phyloP scores from a whole-genome alignment of 2,113 vertebrate genomes.

The Sorex fumeus region DNA sequence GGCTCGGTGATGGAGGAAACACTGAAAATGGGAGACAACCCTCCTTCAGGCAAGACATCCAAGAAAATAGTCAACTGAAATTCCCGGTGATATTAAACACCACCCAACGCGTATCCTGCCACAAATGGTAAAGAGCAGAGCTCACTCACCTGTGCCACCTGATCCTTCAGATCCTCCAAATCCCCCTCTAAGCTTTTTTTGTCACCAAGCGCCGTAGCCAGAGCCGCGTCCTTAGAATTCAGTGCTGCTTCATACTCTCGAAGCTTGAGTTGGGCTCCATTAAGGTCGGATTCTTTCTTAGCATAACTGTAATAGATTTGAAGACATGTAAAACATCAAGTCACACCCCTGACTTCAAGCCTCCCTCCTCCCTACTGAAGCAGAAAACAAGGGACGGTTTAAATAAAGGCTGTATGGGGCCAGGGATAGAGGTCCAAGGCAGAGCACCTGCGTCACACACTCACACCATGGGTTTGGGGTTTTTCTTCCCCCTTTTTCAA shows the following conservation, averaged over 20 bases:
- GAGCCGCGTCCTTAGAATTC: constrained; percentile 91
- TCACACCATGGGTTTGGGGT: too few relatives aligned
- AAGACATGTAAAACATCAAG: constrained; percentile 57
- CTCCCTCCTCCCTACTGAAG: not conserved
- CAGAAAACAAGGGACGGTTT: not conserved
- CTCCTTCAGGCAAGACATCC: not conserved
- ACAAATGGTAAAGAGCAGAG: too few relatives aligned
- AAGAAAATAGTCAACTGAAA: not conserved
- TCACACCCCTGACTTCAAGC: not conserved
- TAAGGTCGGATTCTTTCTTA: constrained; percentile 92
- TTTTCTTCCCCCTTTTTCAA: too few relatives aligned
- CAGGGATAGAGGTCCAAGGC: too few relatives aligned
- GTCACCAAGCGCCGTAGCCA: constrained; percentile 91
- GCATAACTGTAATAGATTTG: constrained; percentile 88
- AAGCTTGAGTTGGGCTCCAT: constrained; percentile 87
- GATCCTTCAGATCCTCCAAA: constrained; percentile 87
- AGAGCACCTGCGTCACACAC: too few relatives aligned
- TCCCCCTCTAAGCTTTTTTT: constrained; percentile 90
- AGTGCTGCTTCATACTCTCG: constrained; percentile 92
- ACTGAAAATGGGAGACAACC: not conserved
- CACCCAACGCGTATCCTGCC: too few relatives aligned
- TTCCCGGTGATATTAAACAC: too few relatives aligned
- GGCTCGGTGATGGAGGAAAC: not conserved
- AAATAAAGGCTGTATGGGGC: not conserved
- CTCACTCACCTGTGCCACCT: constrained; percentile 90